These are phyloP conservation scores for Morpho helenor DNA, from an alignment of 2,888 invertebrate species.

Conservation along the genomic window DNA sequence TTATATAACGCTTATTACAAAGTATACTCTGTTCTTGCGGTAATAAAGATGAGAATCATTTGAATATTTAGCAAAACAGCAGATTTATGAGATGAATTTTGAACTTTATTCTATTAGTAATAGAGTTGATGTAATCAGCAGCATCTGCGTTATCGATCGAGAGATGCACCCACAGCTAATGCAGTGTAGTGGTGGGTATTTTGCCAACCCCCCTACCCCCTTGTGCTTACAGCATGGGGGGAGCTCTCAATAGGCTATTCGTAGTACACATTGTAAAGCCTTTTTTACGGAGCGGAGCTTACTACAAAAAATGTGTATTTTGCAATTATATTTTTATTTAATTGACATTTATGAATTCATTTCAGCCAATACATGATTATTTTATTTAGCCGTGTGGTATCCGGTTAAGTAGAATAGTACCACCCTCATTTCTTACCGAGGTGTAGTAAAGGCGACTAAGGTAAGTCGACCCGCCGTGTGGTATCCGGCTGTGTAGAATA, in stretches of 20 bases:
- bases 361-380: too few species aligned
- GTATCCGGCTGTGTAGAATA: too few species aligned
- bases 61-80: neutral
- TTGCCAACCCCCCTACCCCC: conserved; percentile 1
- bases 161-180: conserved; percentile 18
- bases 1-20: neutral
- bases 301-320: neutral
- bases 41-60: conserved; percentile 6
- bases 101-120: conserved; percentile 12
- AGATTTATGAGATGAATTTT: conserved; percentile 10
- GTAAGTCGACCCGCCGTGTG: too few species aligned
- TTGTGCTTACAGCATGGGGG: neutral
- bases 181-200: conserved; percentile 16
- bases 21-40: neutral
- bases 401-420: too few species aligned
- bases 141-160: conserved; percentile 17
- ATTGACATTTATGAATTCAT: neutral
- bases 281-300: neutral
- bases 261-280: neutral
- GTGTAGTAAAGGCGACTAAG: too few species aligned
- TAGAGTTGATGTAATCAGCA: conserved; percentile 13
- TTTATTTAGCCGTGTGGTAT: too few species aligned
- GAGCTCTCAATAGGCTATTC: neutral
- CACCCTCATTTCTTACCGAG: too few species aligned
- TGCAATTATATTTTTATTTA: neutral